Evolutionary conservation across 2,797 vertebrate species (phyloP), one percentile per base, ranked within the genome.

Genomic region (Micropoecilia bifurca): DNA sequence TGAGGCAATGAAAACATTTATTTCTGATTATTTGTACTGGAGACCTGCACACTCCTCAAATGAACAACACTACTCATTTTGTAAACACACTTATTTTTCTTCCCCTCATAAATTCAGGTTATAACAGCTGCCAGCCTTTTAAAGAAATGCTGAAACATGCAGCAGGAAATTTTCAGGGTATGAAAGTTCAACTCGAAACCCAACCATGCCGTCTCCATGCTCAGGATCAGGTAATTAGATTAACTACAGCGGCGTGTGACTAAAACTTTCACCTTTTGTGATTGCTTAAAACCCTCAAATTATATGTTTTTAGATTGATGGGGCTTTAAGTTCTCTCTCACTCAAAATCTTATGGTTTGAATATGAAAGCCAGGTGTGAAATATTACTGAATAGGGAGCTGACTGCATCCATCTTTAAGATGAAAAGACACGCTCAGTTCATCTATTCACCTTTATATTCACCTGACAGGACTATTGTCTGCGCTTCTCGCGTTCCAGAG

Each of bases 281-380:
- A 81, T n/a, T 73, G 61, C 41, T 28, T 74, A 22, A 63, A 83
- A 80, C 30, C 14, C 45, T 82, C 28, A 75, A 81, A 78, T 69
- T 36, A 41, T 18, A 63, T 68, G 6, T 77, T 78, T 82, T 73
- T 6, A 50, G 5, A 7, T 3, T 22, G 25, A 6, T 68, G 45
- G 80, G 47, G 76, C 25, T 28, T 74, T 57, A 63, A 53, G 13
- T 66, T 72, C 4, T 39, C 12, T 28, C 28, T 74, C 6, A 69
- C 39, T n/a, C 3, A 57, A 66, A 74, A 75, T 33, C 13, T 6
- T 25, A 2, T 4, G 46, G 12, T 45, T 28, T 71, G n/a, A 63
- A 78, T 73, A 59, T 41, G 5, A 80, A 83, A 80, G 48, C 12
- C 45, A 45, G 6, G 1, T 48, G 57, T 6, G 22, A 50, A 5